Evolutionary conservation across 2,113 vertebrate species (phyloP).

Genomic region (Seriola rivoliana): DNA sequence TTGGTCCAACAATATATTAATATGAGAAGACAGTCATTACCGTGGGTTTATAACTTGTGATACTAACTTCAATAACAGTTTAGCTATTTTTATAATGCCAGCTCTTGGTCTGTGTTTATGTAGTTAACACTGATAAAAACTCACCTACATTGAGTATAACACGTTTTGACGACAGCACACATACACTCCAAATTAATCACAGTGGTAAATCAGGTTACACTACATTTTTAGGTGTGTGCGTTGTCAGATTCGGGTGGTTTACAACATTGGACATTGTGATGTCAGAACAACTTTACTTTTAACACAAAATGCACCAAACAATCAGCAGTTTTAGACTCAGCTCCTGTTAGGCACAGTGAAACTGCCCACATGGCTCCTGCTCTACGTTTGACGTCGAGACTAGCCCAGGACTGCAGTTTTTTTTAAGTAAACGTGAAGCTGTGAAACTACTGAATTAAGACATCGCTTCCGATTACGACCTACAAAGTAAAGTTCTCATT

Average conservation of each 20-base stretch:
- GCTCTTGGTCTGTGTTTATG: background rate
- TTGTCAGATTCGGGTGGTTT: accelerated
- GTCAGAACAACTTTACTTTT: background rate
- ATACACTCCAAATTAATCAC: too few relatives aligned
- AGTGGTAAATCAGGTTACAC: background rate
- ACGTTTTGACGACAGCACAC: background rate
- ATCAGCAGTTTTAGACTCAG: too few relatives aligned
- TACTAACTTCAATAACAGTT: background rate
- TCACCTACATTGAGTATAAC: background rate
- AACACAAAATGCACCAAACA: background rate
- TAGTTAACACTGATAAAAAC: background rate
- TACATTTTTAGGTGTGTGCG: slow-evolving; percentile 28
- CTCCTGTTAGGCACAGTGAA: too few relatives aligned
- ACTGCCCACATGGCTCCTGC: background rate
- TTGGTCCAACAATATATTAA: background rate
- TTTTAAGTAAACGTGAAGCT: background rate
- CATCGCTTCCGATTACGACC: slow-evolving; percentile 18
- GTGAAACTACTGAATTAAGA: background rate
- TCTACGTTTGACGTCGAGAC: background rate
- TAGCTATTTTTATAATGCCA: background rate
- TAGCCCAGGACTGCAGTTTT: background rate
- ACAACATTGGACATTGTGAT: background rate
- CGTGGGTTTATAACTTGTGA: background rate
- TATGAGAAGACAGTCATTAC: background rate
- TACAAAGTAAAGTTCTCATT: slow-evolving; percentile 44